phyloP scores from a whole-genome alignment of 2,888 invertebrate genomes.

The Atrina japonica region DNA sequence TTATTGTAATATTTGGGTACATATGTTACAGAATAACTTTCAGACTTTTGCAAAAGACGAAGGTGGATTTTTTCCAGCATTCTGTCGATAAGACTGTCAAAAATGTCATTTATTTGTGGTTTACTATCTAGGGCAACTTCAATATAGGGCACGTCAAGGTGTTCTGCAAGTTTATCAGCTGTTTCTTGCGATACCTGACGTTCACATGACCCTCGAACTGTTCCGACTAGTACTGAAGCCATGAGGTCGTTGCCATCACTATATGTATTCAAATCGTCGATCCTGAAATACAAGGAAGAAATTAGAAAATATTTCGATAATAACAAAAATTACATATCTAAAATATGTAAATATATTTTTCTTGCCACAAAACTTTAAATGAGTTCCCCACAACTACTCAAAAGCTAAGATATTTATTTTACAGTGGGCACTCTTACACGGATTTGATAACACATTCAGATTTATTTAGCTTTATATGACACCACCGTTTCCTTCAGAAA shows the following conservation, averaged over 20 bases:
- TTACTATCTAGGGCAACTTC: slow-evolving; percentile 47
- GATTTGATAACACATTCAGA: no score
- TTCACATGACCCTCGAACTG: slow-evolving; percentile 50
- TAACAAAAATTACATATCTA: neutral
- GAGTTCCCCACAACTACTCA: no score
- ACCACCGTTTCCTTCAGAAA: no score
- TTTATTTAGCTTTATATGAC: no score
- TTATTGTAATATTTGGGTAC: no score
- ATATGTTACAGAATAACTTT: no score
- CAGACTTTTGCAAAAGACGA: no score
- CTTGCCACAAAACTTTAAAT: no score
- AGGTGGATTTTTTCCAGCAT: slow-evolving; percentile 12
- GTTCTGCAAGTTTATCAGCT: slow-evolving; percentile 59
- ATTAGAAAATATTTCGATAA: neutral
- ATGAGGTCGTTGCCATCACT: slow-evolving; percentile 49
- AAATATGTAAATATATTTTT: no score
- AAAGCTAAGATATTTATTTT: no score
- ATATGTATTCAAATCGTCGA: slow-evolving; percentile 58
- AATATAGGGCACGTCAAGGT: slow-evolving; percentile 60
- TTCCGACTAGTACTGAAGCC: slow-evolving; percentile 62
- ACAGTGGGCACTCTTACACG: no score
- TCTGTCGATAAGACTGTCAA: slow-evolving; percentile 18
- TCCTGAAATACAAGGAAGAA: slow-evolving; percentile 47
- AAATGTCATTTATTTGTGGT: slow-evolving; percentile 7
- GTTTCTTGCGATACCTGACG: slow-evolving; percentile 56